Evolutionary conservation across 2,797 vertebrate species (phyloP).

Genomic region (Coregonus suidteri): DNA sequence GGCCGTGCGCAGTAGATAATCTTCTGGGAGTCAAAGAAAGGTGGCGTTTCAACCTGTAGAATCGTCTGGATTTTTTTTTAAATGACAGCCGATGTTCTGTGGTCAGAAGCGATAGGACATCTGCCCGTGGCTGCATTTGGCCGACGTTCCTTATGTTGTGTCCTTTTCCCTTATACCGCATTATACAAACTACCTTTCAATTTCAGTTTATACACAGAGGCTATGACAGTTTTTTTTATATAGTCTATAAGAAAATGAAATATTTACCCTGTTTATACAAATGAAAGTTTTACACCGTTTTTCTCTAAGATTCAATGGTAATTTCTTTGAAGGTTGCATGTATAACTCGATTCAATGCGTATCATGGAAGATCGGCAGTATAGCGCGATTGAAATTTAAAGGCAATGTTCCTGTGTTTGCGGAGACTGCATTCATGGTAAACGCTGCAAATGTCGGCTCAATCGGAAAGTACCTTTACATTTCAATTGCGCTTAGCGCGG

Average conservation of each 20-base stretch:
- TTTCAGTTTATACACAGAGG: no score
- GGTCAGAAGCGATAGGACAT: no score
- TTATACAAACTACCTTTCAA: no score
- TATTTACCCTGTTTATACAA: conserved; percentile 52
- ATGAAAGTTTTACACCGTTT: conserved; percentile 30
- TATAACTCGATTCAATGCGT: background rate
- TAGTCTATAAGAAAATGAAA: conserved; percentile 61
- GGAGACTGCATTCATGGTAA: background rate
- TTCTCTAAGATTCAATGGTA: conserved; percentile 27
- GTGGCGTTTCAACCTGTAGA: background rate
- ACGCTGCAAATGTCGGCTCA: background rate
- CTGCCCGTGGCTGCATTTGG: no score
- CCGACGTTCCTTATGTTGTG: no score
- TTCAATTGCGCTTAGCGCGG: background rate
- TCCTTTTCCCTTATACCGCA: no score
- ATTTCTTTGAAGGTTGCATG: background rate
- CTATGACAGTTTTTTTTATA: no score
- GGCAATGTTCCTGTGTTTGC: no score
- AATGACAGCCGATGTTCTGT: no score
- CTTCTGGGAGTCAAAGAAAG: background rate
- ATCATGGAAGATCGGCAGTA: no score
- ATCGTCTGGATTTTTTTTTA: no score
- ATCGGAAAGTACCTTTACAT: background rate
- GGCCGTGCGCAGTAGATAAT: background rate
- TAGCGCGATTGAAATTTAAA: background rate